These are phyloP conservation scores for Ophioninae sp. DNA, from an alignment of 2,888 invertebrate species.

Conservation along the genomic window DNA sequence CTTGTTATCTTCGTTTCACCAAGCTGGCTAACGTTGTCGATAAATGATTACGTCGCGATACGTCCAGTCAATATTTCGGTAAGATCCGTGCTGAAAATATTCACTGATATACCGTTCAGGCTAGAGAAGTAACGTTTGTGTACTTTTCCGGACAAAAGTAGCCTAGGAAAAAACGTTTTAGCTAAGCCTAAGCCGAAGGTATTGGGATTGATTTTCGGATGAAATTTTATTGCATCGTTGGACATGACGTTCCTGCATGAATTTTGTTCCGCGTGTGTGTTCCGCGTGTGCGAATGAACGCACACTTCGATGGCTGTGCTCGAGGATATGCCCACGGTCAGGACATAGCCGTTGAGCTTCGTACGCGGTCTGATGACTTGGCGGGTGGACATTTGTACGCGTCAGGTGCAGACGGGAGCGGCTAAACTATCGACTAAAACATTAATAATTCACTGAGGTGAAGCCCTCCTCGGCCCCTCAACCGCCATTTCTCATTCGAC, in stretches of 20 bases:
- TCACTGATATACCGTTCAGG: background rate
- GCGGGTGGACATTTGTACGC: slow-evolving; percentile 77
- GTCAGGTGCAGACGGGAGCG: slow-evolving; percentile 76
- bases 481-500: slow-evolving; percentile 52
- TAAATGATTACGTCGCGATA: slow-evolving; percentile 35
- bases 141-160: background rate
- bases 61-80: slow-evolving; percentile 25
- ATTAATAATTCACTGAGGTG: slow-evolving; percentile 77
- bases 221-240: slow-evolving; percentile 16
- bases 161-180: background rate
- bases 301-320: slow-evolving; percentile 8
- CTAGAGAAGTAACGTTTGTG: background rate
- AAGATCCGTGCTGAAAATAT: slow-evolving; percentile 11
- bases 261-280: background rate
- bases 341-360: slow-evolving; percentile 64
- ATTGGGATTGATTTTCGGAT: background rate
- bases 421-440: slow-evolving; percentile 77
- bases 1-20: background rate
- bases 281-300: background rate
- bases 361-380: slow-evolving; percentile 76
- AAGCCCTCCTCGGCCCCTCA: slow-evolving; percentile 60
- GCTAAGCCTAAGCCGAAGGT: background rate
- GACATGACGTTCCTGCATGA: background rate
- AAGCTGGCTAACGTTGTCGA: background rate
- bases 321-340: slow-evolving; percentile 49